Conservation (phyloP, 2,797 vertebrate species). For the Lutjanus argentimaculatus region DNA sequence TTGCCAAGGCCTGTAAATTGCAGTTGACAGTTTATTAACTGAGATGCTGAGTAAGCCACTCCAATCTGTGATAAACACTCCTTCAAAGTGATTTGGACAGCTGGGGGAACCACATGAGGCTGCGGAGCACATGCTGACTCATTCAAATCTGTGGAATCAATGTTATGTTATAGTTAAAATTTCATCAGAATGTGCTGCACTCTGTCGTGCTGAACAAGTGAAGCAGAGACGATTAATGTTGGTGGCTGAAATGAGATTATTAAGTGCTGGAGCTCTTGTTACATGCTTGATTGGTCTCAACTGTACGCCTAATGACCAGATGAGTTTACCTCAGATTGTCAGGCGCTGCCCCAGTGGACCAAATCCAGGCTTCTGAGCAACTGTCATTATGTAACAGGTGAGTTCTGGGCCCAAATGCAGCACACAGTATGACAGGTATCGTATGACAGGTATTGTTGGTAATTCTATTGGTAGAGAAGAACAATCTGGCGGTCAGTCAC, state of each 20-base stretch:
- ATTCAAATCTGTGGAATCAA: conserved; percentile 59
- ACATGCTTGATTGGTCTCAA: conserved; percentile 47
- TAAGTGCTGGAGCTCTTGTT: conserved; percentile 50
- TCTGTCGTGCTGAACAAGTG: conserved; percentile 43
- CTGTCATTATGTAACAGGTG: background rate
- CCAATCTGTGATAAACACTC: conserved; percentile 42
- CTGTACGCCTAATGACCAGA: conserved; percentile 46
- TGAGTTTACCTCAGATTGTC: conserved; percentile 39
- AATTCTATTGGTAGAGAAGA: too few species aligned
- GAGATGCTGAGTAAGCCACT: conserved; percentile 68
- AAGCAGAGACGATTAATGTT: conserved; percentile 63
- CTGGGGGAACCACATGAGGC: conserved; percentile 51
- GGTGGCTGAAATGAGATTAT: conserved; percentile 63
- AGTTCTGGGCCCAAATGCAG: too few species aligned
- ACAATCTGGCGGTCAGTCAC: too few species aligned
- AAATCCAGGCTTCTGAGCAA: conserved; percentile 25
- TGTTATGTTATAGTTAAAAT: conserved; percentile 60
- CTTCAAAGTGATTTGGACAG: conserved; percentile 51
- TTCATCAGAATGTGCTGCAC: conserved; percentile 46
- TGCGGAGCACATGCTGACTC: conserved; percentile 61
- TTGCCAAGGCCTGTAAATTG: conserved; percentile 43
- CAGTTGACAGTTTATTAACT: conserved; percentile 59
- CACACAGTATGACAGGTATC: too few species aligned
- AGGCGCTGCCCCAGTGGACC: conserved; percentile 6
- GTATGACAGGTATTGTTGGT: too few species aligned